Base-by-base conservation (phyloP, 2,797 vertebrate species). In the Microhierax caerulescens region DNA sequence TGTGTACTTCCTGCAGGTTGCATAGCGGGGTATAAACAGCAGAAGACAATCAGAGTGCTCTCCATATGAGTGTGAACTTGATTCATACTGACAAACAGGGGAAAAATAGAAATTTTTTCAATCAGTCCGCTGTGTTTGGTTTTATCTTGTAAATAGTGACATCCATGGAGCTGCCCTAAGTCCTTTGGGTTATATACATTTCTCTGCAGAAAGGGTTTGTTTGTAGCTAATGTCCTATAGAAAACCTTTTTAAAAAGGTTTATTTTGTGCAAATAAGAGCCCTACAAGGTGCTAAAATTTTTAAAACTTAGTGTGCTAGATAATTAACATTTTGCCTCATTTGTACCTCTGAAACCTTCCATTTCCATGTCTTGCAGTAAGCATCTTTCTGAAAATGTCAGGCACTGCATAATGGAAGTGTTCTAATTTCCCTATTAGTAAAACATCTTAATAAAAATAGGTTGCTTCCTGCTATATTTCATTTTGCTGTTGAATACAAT, bases 291-390 rank as follows among this genome's bases (percentile, higher is more conserved):
- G 77, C 80, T 97, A 95, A 84, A 48, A 34, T 90, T 93, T 95
- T 76, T 82, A 36, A 92, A 93, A 70, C 27, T 85, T 96, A 47
- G 63, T 87, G 80, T 32, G 67, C 60, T 88, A 74, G 70, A n/a
- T 94, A 94, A 95, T 95, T 94, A 96, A 85, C 77, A 77, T 96
- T 95, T 95, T 96, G 41, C 60, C 70, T 95, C 75, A 82, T 96
- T 92, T 92, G 34, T 50, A 76, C 80, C 67, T 83, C 88, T 39
- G 22, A 95, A 96, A 59, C 63, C 34, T 94, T 95, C 56, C 24
- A 28, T 95, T 92, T 94, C 68, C 36, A 36, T 83, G 77, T 82
- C 60, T 89, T 94, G 59, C 51, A 60, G 63, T 79, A 76, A 82
- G 70, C 83, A 77, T 79, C 74, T 91, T 92, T 85, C 63, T 92